phyloP scores from a whole-genome alignment of 1,140 invertebrate genomes.

The Cyclargus thomasi region DNA sequence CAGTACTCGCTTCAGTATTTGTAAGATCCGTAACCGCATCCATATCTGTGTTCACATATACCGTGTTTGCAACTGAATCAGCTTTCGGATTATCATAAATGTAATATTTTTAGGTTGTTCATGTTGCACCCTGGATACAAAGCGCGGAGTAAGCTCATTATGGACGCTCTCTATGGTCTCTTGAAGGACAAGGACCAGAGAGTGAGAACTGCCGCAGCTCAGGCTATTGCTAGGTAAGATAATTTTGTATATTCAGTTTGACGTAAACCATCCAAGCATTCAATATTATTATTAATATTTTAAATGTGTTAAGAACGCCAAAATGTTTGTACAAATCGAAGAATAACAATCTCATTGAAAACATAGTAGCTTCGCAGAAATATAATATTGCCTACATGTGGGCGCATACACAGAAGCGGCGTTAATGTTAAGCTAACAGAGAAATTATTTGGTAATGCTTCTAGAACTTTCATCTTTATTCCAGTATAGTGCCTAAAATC shows the following conservation, averaged over 20 bases:
- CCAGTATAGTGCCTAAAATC: conserved; percentile 51
- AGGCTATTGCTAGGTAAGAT: conserved; percentile 81
- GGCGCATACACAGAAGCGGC: no score
- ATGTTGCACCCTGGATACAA: conserved; percentile 58
- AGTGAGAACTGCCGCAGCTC: conserved; percentile 83
- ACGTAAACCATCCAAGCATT: neutral
- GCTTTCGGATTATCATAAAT: no score
- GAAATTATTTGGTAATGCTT: neutral
- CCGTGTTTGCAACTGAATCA: no score
- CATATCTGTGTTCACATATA: no score
- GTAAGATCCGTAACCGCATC: neutral
- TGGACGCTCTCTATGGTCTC: conserved; percentile 67
- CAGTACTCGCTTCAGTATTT: neutral
- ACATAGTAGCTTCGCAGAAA: no score
- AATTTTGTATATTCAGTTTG: conserved; percentile 5
- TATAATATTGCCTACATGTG: no score
- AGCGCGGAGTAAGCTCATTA: conserved; percentile 44
- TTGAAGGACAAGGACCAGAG: conserved; percentile 86
- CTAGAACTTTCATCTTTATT: conserved; percentile 16
- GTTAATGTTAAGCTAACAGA: no score
- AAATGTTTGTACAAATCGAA: no score
- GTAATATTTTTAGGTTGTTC: conserved; percentile 48
- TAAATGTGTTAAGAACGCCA: no score
- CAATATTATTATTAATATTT: no score
- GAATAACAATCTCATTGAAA: no score